Percentiles rank a stretch among this genome's conserved stretches.
These are phyloP conservation scores for Thermophis baileyi DNA, from an alignment of 2,113 vertebrate genomes.

Conservation along the genomic window DNA sequence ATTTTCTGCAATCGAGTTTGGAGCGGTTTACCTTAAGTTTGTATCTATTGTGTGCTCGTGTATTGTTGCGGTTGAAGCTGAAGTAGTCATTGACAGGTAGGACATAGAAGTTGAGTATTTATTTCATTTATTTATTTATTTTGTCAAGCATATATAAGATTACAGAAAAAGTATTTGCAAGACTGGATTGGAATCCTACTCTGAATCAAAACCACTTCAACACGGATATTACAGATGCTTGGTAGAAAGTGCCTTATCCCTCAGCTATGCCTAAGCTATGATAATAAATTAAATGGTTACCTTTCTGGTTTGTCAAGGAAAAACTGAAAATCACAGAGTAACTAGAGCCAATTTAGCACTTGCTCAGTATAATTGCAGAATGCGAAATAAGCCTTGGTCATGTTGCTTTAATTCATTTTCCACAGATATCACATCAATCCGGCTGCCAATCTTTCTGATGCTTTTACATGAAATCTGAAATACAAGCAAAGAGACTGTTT, in stretches of 20 bases:
- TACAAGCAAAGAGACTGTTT: constrained; percentile 35
- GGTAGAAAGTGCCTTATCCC: neutral
- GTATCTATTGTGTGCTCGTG: too few species aligned
- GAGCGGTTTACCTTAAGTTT: too few species aligned
- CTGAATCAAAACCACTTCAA: neutral
- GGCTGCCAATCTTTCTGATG: neutral
- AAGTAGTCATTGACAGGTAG: too few species aligned
- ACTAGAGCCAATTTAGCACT: neutral
- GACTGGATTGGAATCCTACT: neutral
- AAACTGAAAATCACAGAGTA: neutral
- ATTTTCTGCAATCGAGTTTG: too few species aligned
- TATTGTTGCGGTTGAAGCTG: too few species aligned
- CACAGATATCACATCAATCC: neutral
- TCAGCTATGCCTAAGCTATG: neutral
- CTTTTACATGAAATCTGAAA: constrained; percentile 47
- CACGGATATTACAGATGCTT: neutral
- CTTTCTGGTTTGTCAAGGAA: neutral
- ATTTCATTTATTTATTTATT: too few species aligned
- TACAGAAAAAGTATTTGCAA: neutral
- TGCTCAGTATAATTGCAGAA: neutral
- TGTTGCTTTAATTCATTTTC: constrained; percentile 40
- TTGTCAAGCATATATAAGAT: too few species aligned
- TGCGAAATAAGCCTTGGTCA: neutral
- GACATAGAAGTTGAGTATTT: too few species aligned
- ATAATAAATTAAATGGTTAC: neutral